A percentile compares a stretch with the other conserved stretches of the same genome.
Evolutionary conservation across 2,797 vertebrate genomes (phyloP).

Genomic region (Anisognathus igniventris): DNA sequence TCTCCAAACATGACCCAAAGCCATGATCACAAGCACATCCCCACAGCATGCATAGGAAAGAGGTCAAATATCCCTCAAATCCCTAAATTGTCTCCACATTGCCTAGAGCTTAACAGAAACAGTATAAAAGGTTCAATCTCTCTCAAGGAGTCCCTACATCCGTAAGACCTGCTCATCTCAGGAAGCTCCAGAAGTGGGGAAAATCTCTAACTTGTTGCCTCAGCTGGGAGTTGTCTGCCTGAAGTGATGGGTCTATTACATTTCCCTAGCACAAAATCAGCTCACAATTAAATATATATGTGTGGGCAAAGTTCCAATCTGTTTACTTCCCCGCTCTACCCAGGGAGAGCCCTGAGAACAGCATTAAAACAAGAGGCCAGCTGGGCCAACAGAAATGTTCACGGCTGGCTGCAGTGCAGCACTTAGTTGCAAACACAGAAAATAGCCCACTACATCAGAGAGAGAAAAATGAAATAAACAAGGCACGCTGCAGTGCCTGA

Average conservation of each 20-base stretch:
- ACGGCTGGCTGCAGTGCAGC: not conserved
- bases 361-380: not conserved
- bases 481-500: not conserved
- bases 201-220: constrained; percentile 12
- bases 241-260: constrained; percentile 23
- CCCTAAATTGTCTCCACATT: not conserved
- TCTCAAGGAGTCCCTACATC: not conserved
- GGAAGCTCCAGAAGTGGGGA: not conserved
- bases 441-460: not conserved
- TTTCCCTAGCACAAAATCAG: constrained; percentile 4
- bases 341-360: constrained; percentile 18
- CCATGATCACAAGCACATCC: not conserved
- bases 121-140: not conserved
- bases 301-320: constrained; percentile 12
- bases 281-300: constrained; percentile 20
- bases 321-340: not conserved
- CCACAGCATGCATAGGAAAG: not conserved
- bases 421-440: not conserved
- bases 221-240: not conserved
- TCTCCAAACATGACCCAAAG: not conserved
- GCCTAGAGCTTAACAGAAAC: not conserved
- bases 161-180: not conserved
- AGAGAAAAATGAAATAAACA: not conserved
- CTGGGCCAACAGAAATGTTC: constrained; percentile 3
- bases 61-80: not conserved